Evolutionary conservation across 2,797 vertebrate genomes (phyloP), one percentile per base, ranked within the genome.

Genomic region (Lutjanus campechanus): DNA sequence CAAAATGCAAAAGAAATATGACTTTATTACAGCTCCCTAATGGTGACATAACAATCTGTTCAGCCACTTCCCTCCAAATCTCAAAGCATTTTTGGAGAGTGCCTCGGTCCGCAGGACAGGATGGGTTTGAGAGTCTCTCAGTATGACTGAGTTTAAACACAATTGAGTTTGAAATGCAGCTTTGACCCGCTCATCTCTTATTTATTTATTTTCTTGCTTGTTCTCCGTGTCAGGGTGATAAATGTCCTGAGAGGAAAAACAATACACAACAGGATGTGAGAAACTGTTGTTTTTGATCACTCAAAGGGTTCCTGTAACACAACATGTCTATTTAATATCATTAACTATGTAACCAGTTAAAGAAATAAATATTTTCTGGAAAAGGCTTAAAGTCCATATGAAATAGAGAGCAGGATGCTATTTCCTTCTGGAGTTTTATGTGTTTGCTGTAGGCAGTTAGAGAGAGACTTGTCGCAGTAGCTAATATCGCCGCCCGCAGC

Each of bases 1-100:
- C 94, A 97, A 97, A 97, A 97, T 96, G 97, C 97, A 97, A 95
- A 94, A 96, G 96, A 95, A 94, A 95, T 96, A 96, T 95, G 95
- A 96, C 94, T 95, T 95, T 96, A 97, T 91, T 95, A 91, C 91
- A 92, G 91, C 89, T 92, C 89, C 85, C 91, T 92, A 92, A 95
- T 95, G 93, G 94, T 94, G 94, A 92, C 93, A 94, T 91, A 96
- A 94, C 94, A 96, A 95, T 94, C 94, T 95, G 95, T 94, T 94
- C 92, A 93, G 92, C 89, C 92, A 88, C 91, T 91, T 91, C 83
- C 81, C 88, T 83, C 78, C 81, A 76, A 91, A 94, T 94, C 90
- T 93, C 89, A 40, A 73, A 88, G 84, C 89, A 77, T 85, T 89
- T 90, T 75, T 73, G 77, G 73, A 81, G 83, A 89, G 84, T 71